Percentiles rank a stretch among this genome's conserved stretches.
phyloP scores from a whole-genome alignment of 2,888 invertebrate species.

The Steromphala cineraria region DNA sequence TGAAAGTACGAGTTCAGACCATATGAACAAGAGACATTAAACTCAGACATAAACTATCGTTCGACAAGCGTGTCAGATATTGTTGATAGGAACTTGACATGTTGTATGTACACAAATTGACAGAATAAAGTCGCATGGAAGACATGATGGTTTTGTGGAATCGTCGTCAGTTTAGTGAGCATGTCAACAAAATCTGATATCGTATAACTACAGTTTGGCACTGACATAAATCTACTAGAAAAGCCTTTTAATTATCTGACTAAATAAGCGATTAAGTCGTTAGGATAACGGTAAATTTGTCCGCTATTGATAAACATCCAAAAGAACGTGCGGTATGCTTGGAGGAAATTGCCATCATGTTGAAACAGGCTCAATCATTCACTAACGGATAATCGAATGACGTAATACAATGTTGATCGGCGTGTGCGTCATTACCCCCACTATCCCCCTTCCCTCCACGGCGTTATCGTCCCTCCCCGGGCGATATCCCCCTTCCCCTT shows the following conservation, averaged over 20 bases:
- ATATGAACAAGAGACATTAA: too few species aligned
- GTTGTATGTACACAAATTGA: too few species aligned
- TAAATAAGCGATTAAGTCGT: background rate
- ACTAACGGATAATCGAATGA: background rate
- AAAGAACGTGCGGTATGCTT: background rate
- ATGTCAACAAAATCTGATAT: too few species aligned
- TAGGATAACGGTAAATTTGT: conserved; percentile 8
- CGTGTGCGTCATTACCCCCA: background rate
- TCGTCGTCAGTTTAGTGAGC: too few species aligned
- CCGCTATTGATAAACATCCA: background rate
- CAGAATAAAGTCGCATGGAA: too few species aligned
- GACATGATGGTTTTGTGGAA: too few species aligned
- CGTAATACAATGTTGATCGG: background rate
- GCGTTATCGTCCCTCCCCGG: background rate
- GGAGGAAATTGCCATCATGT: background rate
- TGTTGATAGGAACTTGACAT: too few species aligned
- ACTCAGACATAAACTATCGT: too few species aligned
- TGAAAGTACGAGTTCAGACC: too few species aligned
- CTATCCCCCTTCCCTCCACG: background rate
- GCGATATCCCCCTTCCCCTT: background rate
- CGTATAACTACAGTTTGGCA: too few species aligned
- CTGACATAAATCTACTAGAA: background rate
- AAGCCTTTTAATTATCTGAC: background rate
- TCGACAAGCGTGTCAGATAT: too few species aligned
- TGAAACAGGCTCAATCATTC: background rate